Evolutionary conservation across 2,888 invertebrate genomes (phyloP).

Genomic region (Scrobipalpa atriplicella): DNA sequence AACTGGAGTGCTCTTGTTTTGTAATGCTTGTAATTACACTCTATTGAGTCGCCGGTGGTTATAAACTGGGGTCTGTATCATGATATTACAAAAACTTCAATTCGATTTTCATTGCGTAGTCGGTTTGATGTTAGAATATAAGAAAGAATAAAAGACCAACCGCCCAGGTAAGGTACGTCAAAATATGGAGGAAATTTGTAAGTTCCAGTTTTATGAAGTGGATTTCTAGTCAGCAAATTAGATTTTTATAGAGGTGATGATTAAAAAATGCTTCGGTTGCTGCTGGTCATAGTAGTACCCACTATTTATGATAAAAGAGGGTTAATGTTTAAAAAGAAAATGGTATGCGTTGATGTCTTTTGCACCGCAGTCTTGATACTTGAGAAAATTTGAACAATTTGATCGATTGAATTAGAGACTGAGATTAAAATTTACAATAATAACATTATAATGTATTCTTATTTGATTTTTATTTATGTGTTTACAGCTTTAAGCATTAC

Average conservation of each 20-base stretch:
- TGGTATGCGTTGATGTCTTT: conserved; percentile 15
- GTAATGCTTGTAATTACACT: conserved; percentile 63
- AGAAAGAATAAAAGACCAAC: too few relatives aligned
- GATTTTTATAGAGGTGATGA: conserved; percentile 16
- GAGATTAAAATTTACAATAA: too few relatives aligned
- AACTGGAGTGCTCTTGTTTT: conserved; percentile 52
- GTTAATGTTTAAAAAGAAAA: background rate
- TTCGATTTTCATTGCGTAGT: too few relatives aligned
- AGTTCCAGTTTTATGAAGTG: too few relatives aligned
- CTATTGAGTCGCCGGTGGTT: conserved; percentile 44
- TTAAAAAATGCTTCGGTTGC: conserved; percentile 12
- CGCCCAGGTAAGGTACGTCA: too few relatives aligned
- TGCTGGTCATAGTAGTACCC: background rate
- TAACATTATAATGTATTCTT: too few relatives aligned
- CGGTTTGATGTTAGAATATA: too few relatives aligned
- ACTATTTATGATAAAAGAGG: background rate
- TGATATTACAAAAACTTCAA: too few relatives aligned
- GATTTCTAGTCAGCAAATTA: conserved; percentile 14
- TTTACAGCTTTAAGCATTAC: too few relatives aligned
- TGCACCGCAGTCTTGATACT: background rate
- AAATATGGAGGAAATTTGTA: too few relatives aligned
- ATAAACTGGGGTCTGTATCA: background rate
- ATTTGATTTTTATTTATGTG: too few relatives aligned
- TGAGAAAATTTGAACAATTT: background rate
- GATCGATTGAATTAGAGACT: too few relatives aligned